phyloP scores from a whole-genome alignment of 2,113 vertebrate genomes.

The Rhinolophus ferrumequinum region DNA sequence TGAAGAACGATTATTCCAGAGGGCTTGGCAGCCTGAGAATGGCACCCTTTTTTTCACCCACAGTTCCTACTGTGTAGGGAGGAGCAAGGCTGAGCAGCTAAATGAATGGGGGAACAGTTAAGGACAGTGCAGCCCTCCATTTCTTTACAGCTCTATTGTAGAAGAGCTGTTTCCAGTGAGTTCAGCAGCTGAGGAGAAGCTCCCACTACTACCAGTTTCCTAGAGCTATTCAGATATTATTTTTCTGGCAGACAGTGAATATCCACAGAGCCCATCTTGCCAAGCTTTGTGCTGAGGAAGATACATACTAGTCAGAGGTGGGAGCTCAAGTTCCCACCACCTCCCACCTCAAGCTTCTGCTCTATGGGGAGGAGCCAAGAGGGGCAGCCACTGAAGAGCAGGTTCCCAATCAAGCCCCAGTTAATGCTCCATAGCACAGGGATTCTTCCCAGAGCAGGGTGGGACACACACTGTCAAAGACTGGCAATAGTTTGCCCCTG shows the following conservation, averaged over 20 bases:
- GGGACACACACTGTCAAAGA: not conserved
- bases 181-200: not conserved
- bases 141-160: not conserved
- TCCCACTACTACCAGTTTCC: not conserved
- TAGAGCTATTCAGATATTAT: not conserved
- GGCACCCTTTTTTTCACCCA: not conserved
- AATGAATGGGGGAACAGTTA: not conserved
- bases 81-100: not conserved
- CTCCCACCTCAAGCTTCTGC: not conserved
- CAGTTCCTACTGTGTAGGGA: not conserved
- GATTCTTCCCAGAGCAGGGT: not conserved
- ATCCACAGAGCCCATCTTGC: not conserved
- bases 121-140: not conserved
- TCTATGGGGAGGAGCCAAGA: not conserved
- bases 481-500: not conserved
- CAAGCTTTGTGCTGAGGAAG: not conserved
- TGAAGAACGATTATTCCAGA: not conserved
- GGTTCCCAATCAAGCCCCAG: not conserved
- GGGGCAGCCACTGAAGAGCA: not conserved
- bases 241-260: not conserved
- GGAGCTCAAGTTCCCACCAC: not conserved
- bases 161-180: not conserved
- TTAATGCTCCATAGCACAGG: not conserved
- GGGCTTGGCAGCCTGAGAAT: not conserved
- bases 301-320: not conserved